These are phyloP conservation scores for Theropithecus gelada DNA, from an alignment of 2,113 vertebrate genomes.

Conservation along the genomic window DNA sequence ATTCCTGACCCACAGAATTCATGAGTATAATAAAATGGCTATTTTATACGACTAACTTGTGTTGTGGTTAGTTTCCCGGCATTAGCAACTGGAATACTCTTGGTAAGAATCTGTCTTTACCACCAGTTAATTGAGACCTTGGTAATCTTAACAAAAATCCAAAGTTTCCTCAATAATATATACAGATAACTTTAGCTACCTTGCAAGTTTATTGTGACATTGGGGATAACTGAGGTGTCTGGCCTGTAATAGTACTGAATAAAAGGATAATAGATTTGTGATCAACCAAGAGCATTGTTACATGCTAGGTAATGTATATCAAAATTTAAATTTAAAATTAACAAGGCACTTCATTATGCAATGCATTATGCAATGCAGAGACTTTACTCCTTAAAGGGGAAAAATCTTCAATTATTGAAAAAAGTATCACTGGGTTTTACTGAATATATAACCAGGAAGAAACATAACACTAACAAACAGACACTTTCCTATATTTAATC, in stretches of 20 bases:
- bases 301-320: not conserved
- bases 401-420: not conserved
- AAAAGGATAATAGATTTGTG: conserved; percentile 25
- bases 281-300: not conserved
- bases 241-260: not conserved
- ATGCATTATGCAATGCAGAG: not conserved
- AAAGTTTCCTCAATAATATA: not conserved
- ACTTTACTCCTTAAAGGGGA: not conserved
- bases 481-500: conserved; percentile 14
- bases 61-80: not conserved
- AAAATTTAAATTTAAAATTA: conserved; percentile 46
- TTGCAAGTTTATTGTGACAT: not conserved
- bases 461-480: not conserved
- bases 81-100: conserved; percentile 6
- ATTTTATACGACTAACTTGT: conserved; percentile 35
- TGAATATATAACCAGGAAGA: conserved; percentile 40
- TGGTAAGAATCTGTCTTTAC: not conserved
- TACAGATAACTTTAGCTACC: not conserved
- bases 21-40: not conserved
- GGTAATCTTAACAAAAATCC: not conserved
- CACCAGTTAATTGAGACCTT: not conserved
- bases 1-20: conserved; percentile 35
- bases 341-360: not conserved
- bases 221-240: not conserved
- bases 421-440: conserved; percentile 13